phyloP scores from a whole-genome alignment of 2,113 vertebrate species.

The Calyptomena viridis region DNA sequence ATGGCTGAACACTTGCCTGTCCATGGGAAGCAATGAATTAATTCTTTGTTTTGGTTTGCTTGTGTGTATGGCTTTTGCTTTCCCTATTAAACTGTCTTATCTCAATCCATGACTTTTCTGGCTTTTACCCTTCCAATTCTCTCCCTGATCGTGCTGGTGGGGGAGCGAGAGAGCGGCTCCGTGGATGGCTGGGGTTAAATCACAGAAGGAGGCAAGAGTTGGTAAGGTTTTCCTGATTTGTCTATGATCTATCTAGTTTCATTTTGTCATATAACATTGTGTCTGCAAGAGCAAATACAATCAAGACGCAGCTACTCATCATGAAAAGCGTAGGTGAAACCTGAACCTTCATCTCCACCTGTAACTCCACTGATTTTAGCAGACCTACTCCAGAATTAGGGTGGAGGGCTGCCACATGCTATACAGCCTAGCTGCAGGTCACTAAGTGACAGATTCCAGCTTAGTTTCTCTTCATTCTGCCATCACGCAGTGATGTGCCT shows the following conservation, averaged over 20 bases:
- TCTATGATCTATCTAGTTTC: background rate
- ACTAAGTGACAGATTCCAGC: background rate
- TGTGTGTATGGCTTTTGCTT: background rate
- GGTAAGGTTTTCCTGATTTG: background rate
- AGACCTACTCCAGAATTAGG: background rate
- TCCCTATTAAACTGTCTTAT: background rate
- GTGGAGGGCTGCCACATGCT: background rate
- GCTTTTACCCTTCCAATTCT: background rate
- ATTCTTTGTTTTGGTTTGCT: background rate
- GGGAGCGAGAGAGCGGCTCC: background rate
- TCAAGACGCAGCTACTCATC: background rate
- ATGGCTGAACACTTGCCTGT: background rate
- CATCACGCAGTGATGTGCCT: accelerated
- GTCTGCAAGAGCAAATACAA: background rate
- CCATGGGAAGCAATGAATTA: background rate
- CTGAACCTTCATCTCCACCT: background rate
- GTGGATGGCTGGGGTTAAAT: background rate
- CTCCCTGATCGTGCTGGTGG: background rate
- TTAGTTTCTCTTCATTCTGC: background rate
- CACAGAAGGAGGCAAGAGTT: background rate
- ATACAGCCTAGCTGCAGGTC: background rate
- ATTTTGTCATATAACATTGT: background rate
- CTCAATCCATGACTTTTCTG: background rate
- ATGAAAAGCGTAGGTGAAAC: background rate
- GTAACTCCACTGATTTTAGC: background rate